Evolutionary conservation across 2,888 invertebrate genomes (phyloP).

Genomic region (Microplitis manilae): DNA sequence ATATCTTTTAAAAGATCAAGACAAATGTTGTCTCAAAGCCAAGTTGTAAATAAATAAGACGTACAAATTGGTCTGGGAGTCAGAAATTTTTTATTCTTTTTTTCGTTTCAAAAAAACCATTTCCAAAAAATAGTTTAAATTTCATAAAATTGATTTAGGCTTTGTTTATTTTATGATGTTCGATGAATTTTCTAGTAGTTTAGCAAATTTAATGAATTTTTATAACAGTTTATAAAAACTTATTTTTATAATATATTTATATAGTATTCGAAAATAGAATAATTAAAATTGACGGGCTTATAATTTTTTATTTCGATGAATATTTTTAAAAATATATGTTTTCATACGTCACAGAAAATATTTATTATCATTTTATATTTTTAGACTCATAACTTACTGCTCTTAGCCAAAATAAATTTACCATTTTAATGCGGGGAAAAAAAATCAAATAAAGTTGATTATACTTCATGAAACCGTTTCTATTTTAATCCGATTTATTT

Average conservation of each 20-base stretch:
- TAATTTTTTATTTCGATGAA: background rate
- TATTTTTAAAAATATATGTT: background rate
- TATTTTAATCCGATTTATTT: background rate
- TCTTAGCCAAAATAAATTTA: background rate
- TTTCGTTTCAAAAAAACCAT: no score
- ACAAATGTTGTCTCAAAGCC: no score
- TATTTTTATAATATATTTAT: background rate
- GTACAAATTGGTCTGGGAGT: no score
- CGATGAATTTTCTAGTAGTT: no score
- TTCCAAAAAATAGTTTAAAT: no score
- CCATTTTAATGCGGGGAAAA: background rate
- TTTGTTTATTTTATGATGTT: no score
- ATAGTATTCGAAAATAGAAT: background rate
- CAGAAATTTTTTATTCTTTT: no score
- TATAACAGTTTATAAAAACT: background rate
- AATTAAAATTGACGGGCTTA: background rate
- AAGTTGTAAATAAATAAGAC: no score
- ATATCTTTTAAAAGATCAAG: no score
- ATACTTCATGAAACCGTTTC: background rate
- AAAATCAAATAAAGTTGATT: background rate
- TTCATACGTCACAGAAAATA: background rate
- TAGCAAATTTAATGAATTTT: no score
- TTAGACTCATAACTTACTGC: background rate
- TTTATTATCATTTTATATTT: background rate
- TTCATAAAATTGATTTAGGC: no score